Conservation (phyloP, 2,113 vertebrate genomes). For the Colinus virginianus region DNA sequence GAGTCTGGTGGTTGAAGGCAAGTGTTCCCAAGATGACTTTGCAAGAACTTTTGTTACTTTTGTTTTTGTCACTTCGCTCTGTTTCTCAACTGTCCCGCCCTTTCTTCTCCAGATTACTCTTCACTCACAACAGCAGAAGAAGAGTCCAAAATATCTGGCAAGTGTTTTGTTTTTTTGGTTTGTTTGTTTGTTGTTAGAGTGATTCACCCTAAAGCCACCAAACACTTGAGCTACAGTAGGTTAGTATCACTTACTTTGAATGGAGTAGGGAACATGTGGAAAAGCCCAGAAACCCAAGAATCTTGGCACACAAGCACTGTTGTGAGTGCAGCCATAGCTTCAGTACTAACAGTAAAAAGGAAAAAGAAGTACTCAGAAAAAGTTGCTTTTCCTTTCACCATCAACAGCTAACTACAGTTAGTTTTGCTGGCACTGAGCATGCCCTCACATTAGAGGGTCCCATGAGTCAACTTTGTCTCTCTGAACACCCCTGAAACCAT, state of each 20-base stretch:
- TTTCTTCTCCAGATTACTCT: conserved; percentile 68
- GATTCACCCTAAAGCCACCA: neutral
- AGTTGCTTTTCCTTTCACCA: neutral
- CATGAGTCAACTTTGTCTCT: neutral
- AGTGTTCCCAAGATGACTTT: neutral
- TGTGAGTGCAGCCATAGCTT: neutral
- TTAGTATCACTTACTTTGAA: neutral
- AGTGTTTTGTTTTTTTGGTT: neutral
- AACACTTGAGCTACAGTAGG: neutral
- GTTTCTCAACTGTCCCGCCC: neutral
- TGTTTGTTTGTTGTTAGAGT: neutral
- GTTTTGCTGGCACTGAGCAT: neutral
- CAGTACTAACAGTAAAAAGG: neutral
- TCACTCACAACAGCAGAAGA: neutral
- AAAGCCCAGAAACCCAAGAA: neutral
- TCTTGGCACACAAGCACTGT: neutral
- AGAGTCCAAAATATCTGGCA: conserved; percentile 22
- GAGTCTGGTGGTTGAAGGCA: conserved; percentile 77
- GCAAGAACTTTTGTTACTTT: neutral
- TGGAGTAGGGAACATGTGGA: neutral
- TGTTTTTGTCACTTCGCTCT: neutral
- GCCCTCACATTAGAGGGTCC: neutral
- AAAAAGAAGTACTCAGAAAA: neutral
- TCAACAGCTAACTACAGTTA: neutral
- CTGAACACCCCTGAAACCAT: neutral